These are phyloP conservation scores for Crotalus adamanteus DNA, from an alignment of 2,797 vertebrate genomes.

Conservation along the genomic window DNA sequence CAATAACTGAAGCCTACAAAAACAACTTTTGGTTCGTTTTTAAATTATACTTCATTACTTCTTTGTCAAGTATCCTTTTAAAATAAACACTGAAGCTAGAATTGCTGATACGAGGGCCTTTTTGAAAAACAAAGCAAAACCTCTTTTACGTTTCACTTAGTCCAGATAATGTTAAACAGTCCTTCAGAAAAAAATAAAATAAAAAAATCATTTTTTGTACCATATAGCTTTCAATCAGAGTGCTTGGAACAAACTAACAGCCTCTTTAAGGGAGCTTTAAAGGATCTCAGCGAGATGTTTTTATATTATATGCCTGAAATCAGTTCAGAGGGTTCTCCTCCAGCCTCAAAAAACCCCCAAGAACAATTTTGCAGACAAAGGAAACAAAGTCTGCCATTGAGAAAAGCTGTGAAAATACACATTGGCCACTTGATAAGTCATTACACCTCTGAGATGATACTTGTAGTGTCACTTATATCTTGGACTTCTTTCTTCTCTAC, in stretches of 20 bases:
- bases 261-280: constrained; percentile 39
- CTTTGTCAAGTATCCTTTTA: constrained; percentile 40
- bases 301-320: constrained; percentile 38
- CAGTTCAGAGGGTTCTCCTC: background rate
- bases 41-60: constrained; percentile 53
- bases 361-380: background rate
- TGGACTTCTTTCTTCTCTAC: background rate
- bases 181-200: constrained; percentile 49
- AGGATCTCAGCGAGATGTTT: constrained; percentile 30
- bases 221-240: constrained; percentile 59
- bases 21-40: constrained; percentile 46
- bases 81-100: constrained; percentile 53
- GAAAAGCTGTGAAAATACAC: background rate
- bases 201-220: constrained; percentile 65
- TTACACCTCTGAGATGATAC: background rate
- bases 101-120: constrained; percentile 54
- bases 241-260: constrained; percentile 47
- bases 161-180: constrained; percentile 64
- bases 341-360: background rate
- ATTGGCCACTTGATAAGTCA: background rate
- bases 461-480: background rate
- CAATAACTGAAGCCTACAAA: constrained; percentile 49
- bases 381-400: background rate
- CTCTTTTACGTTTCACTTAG: constrained; percentile 54
- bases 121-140: constrained; percentile 36